These are phyloP conservation scores for Hetaerina americana DNA, from an alignment of 1,140 invertebrate species.

Conservation along the genomic window DNA sequence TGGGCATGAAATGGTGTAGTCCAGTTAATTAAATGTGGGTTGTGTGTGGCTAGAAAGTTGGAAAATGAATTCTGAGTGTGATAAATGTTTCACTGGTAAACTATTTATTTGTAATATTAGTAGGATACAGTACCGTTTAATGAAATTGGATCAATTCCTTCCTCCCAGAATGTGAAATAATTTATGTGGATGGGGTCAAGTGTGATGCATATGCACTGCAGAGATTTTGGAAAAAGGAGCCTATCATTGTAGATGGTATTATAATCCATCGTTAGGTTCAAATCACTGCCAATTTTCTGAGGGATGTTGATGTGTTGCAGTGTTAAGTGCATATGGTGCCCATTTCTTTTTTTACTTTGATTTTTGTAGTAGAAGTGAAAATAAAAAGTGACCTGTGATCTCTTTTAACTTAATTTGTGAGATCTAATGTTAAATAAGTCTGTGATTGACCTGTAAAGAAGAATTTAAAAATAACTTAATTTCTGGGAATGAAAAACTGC, in stretches of 20 bases:
- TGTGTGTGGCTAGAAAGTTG: background rate
- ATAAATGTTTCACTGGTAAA: background rate
- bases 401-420: background rate
- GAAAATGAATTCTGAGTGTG: background rate
- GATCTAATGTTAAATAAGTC: background rate
- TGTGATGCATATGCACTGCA: background rate
- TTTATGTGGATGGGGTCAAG: background rate
- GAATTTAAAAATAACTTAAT: background rate
- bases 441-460: background rate
- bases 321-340: background rate
- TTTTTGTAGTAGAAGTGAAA: background rate
- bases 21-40: background rate
- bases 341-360: background rate
- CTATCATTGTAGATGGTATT: no score
- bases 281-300: background rate
- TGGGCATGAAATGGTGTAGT: background rate
- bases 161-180: background rate
- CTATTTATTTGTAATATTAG: background rate
- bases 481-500: background rate
- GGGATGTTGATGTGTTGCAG: background rate
- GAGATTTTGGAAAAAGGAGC: background rate
- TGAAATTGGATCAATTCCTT: background rate
- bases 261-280: background rate
- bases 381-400: background rate
- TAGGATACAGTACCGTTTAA: background rate